These are phyloP conservation scores for Lysandra bellargus DNA, from an alignment of 2,888 invertebrate species.

Conservation along the genomic window DNA sequence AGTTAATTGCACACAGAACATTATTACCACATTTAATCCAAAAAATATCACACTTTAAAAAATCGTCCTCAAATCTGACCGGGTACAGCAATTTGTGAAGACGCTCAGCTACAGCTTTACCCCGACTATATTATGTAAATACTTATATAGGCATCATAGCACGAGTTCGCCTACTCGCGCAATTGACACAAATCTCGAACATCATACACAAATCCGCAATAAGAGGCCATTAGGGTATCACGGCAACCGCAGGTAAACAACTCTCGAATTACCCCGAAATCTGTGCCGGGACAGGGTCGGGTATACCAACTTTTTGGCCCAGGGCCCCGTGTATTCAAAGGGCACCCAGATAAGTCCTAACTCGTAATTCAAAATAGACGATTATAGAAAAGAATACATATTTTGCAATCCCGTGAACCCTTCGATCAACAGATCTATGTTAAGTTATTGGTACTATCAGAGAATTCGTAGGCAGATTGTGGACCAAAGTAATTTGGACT, in stretches of 20 bases:
- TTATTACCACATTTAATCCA: no score
- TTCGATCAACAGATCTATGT: background rate
- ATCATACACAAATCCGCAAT: background rate
- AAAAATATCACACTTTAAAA: no score
- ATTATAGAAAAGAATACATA: background rate
- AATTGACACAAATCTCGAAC: slow-evolving; percentile 3
- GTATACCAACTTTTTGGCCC: background rate
- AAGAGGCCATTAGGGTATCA: background rate
- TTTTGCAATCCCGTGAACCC: background rate
- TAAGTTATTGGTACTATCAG: no score
- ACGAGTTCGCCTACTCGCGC: slow-evolving; percentile 9
- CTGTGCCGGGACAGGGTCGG: background rate
- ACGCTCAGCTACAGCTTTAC: no score
- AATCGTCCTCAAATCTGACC: no score
- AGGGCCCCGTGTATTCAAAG: background rate
- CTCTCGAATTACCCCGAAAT: slow-evolving; percentile 1
- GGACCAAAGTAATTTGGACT: no score
- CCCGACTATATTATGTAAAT: no score
- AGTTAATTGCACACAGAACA: no score
- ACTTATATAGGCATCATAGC: background rate
- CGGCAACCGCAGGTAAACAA: background rate
- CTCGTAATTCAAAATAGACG: no score
- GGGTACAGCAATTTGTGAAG: no score
- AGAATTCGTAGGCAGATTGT: no score
- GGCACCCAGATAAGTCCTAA: no score